Percentiles rank a stretch among this genome's conserved stretches.
phyloP scores from a whole-genome alignment of 2,888 invertebrate genomes.

The Drosophila diplacantha region DNA sequence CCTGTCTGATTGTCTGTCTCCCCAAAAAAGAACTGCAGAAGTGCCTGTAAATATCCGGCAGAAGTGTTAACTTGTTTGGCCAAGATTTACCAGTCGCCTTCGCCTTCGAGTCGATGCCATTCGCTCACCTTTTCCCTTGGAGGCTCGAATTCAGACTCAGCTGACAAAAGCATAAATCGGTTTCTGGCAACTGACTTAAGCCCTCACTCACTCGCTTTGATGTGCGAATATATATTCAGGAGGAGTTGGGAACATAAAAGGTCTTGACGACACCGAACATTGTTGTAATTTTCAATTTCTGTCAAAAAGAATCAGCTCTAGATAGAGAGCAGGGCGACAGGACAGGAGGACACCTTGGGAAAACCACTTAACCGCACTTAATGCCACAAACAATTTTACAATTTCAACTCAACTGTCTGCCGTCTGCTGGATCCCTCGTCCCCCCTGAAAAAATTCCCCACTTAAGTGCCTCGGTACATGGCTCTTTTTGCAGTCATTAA shows the following conservation, averaged over 20 bases:
- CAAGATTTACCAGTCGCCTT: constrained; percentile 54
- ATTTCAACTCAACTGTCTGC: constrained; percentile 34
- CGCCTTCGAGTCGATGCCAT: constrained; percentile 2
- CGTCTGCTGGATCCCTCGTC: background rate
- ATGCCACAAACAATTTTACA: constrained; percentile 47
- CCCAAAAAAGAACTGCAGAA: constrained; percentile 12
- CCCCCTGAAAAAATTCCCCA: constrained; percentile 1
- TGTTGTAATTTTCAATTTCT: constrained; percentile 64
- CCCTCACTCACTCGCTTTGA: constrained; percentile 42
- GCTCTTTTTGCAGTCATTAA: constrained; percentile 63
- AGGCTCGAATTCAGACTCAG: constrained; percentile 21
- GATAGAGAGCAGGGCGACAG: constrained; percentile 13
- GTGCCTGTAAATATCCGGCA: constrained; percentile 11
- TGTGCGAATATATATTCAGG: constrained; percentile 11
- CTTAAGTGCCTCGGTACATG: constrained; percentile 34
- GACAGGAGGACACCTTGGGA: constrained; percentile 47
- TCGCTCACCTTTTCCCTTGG: constrained; percentile 26
- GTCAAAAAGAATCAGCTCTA: constrained; percentile 44
- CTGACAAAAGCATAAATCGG: constrained; percentile 65
- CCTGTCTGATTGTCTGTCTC: constrained; percentile 48
- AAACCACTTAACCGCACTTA: constrained; percentile 62
- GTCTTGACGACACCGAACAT: constrained; percentile 6
- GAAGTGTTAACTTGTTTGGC: constrained; percentile 65
- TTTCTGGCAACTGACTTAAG: constrained; percentile 56
- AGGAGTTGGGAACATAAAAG: constrained; percentile 34